Evolutionary conservation across 2,113 vertebrate species (phyloP).

Genomic region (Oostethus manadensis): DNA sequence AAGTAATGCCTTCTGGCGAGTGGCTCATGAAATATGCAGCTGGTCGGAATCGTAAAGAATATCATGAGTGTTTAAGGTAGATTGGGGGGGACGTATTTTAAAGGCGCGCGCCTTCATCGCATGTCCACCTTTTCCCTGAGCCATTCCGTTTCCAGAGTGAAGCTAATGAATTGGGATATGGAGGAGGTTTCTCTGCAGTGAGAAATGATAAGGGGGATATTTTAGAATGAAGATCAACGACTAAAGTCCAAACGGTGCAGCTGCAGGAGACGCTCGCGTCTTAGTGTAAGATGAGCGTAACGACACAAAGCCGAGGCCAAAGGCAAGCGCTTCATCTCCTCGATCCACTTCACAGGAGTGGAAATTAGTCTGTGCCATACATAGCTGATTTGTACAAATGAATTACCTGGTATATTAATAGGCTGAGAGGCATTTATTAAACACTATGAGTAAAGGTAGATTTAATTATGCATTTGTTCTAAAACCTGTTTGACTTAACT

Average conservation of each 20-base stretch:
- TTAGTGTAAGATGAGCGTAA: slow-evolving; percentile 64
- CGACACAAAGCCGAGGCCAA: slow-evolving; percentile 60
- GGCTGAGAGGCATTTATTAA: slow-evolving; percentile 66
- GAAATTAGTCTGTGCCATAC: slow-evolving; percentile 64
- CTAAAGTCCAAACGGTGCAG: slow-evolving; percentile 54
- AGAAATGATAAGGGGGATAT: slow-evolving; percentile 74
- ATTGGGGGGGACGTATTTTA: slow-evolving; percentile 39
- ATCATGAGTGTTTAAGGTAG: slow-evolving; percentile 53
- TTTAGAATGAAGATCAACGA: slow-evolving; percentile 75
- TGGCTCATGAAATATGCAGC: slow-evolving; percentile 18
- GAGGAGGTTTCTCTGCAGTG: slow-evolving; percentile 69
- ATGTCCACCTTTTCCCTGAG: slow-evolving; percentile 60
- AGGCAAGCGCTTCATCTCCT: slow-evolving; percentile 64
- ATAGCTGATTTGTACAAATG: slow-evolving; percentile 68
- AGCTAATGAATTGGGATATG: slow-evolving; percentile 65
- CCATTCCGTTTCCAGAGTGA: slow-evolving; percentile 69
- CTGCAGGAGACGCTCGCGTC: slow-evolving; percentile 37
- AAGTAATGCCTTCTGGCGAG: slow-evolving; percentile 11
- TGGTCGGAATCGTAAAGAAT: slow-evolving; percentile 36
- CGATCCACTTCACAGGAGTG: slow-evolving; percentile 60
- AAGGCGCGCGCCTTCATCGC: slow-evolving; percentile 54
- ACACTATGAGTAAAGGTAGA: slow-evolving; percentile 70
- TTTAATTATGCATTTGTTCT: slow-evolving; percentile 71
- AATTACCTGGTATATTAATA: slow-evolving; percentile 69
- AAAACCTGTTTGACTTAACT: slow-evolving; percentile 65